Conservation (phyloP, 1,140 invertebrate genomes). For the Heliothis subflexa region DNA sequence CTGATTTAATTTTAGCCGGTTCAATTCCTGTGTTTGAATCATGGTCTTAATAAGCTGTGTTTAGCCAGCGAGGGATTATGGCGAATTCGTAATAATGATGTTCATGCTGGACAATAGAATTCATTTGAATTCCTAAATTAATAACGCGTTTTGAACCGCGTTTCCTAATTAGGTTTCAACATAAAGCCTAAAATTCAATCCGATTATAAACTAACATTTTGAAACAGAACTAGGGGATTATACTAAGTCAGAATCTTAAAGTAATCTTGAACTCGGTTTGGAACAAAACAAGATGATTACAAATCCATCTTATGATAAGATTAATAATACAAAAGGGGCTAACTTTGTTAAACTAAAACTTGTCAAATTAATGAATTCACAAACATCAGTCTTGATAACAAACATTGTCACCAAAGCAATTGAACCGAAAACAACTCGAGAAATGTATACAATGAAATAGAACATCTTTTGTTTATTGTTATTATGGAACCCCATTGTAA, state of each 20-base stretch:
- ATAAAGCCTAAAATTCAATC: not conserved
- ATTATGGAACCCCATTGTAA: slow-evolving; percentile 69
- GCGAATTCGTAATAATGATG: slow-evolving; percentile 26
- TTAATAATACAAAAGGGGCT: not conserved
- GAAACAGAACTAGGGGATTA: too few species aligned
- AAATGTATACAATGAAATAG: slow-evolving; percentile 43
- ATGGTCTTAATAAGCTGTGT: slow-evolving; percentile 35
- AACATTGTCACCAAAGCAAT: slow-evolving; percentile 41
- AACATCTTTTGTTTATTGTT: slow-evolving; percentile 62
- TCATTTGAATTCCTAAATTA: slow-evolving; percentile 24
- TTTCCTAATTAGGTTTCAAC: not conserved
- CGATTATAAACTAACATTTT: too few species aligned
- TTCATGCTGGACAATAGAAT: slow-evolving; percentile 3
- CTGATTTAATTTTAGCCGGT: slow-evolving; percentile 45
- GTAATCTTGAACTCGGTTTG: too few species aligned
- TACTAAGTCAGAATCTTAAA: too few species aligned
- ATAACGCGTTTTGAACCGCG: not conserved
- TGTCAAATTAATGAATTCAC: slow-evolving; percentile 19
- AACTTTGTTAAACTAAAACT: slow-evolving; percentile 33
- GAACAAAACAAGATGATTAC: not conserved
- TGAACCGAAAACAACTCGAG: slow-evolving; percentile 34
- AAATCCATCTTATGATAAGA: not conserved
- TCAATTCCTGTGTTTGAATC: slow-evolving; percentile 46
- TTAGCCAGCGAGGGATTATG: slow-evolving; percentile 25
- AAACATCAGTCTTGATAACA: slow-evolving; percentile 23